These are phyloP conservation scores for Ophion ventricosus DNA, from an alignment of 2,888 invertebrate genomes.

Conservation along the genomic window DNA sequence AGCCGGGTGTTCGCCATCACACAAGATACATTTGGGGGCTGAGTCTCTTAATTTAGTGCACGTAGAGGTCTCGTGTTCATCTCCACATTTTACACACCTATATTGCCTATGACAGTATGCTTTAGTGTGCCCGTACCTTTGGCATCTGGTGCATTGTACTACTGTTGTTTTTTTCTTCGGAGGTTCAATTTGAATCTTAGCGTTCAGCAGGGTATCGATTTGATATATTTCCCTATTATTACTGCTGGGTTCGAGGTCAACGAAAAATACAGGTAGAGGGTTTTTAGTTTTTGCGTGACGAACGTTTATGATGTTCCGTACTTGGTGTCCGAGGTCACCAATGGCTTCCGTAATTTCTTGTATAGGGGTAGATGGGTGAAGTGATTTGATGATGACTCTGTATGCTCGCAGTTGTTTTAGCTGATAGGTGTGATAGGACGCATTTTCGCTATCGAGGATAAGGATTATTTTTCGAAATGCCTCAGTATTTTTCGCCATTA, in stretches of 20 bases:
- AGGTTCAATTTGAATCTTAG: conserved; percentile 19
- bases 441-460: background rate
- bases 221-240: conserved; percentile 8
- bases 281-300: conserved; percentile 14
- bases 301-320: conserved; percentile 16
- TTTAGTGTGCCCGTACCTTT: conserved; percentile 13
- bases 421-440: conserved; percentile 52
- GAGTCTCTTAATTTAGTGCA: conserved; percentile 21
- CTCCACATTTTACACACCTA: conserved; percentile 58
- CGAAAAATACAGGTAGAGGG: background rate
- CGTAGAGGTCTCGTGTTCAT: conserved; percentile 44
- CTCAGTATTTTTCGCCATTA: background rate
- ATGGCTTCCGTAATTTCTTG: conserved; percentile 14
- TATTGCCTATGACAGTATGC: conserved; percentile 9
- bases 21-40: conserved; percentile 10
- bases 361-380: conserved; percentile 14
- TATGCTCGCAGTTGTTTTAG: conserved; percentile 35
- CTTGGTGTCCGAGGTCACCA: conserved; percentile 6
- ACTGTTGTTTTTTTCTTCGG: conserved; percentile 21
- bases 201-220: conserved; percentile 4
- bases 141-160: conserved; percentile 8
- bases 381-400: conserved; percentile 8
- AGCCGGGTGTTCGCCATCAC: conserved; percentile 9
- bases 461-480: background rate
- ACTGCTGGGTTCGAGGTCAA: conserved; percentile 15